Base-by-base conservation (phyloP, 2,797 vertebrate genomes). In the Spizella passerina region DNA sequence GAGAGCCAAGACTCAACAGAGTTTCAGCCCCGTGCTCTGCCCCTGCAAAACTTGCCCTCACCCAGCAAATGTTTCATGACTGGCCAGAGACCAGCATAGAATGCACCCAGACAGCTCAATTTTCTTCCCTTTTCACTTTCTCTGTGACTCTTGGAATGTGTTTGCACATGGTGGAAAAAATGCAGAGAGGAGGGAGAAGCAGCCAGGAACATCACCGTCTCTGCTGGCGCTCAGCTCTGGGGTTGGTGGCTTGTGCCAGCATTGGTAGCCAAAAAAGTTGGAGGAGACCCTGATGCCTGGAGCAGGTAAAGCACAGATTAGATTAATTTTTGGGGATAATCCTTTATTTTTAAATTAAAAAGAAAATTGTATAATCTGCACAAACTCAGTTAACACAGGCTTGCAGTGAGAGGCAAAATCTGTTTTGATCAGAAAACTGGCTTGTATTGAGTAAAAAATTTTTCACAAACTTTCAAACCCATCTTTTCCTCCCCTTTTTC, bases 131-230 rank as follows among this genome's bases (percentile, higher is more conserved):
- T 82, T 78, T 68, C 5, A 13, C 39, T 52, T 95, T 56, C 49
- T 71, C 86, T 4, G 2, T 43, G 32, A 68, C 75, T 92, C 39
- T 30, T 81, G 86, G 83, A 95, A 92, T 65, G 71, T 59, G 19
- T 72, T 87, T 92, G 81, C 77, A 76, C 53, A 73, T 36, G 66
- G 83, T 82, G 84, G 84, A 93, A 95, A 95, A 96, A 97, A 90
- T 36, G 82, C 68, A 39, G 55, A 43, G 41, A 56, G 30, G 7
- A 65, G 36, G 6, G 32, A 91, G 57, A 84, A 68, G 68, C 1
- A 1, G 70, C 68, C 83, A 93, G 83, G 83, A 82, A 77, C 1
- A 1, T 36, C 34, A 39, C 41, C 29, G 52, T 91, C 39, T 43
- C 71, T 12, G 17, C 18, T 0, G 1, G 50, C 0, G 0, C 52